Conservation (phyloP, 2,888 invertebrate genomes). For the Drosophila antonietae region DNA sequence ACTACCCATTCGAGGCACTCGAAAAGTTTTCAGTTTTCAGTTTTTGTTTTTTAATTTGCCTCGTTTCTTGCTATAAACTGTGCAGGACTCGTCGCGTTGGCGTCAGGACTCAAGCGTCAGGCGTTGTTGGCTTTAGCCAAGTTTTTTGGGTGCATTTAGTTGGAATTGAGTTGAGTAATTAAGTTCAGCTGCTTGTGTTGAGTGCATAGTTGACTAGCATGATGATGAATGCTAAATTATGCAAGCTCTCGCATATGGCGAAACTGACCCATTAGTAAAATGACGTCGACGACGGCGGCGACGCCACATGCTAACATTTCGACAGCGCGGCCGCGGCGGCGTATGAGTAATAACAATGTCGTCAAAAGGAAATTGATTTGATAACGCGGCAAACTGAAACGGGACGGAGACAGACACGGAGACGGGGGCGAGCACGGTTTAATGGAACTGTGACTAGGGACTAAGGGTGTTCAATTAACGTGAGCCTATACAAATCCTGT, state of each 20-base stretch:
- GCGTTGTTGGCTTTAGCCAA: slow-evolving; percentile 16
- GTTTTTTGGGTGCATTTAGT: slow-evolving; percentile 35
- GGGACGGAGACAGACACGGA: neutral
- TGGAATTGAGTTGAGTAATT: slow-evolving; percentile 54
- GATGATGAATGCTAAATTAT: slow-evolving; percentile 55
- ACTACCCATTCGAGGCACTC: slow-evolving; percentile 49
- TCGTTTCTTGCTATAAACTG: slow-evolving; percentile 10
- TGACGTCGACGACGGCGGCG: slow-evolving; percentile 65
- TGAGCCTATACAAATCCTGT: slow-evolving; percentile 11
- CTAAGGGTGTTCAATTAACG: slow-evolving; percentile 23
- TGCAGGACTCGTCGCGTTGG: slow-evolving; percentile 3
- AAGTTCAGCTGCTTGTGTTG: slow-evolving; percentile 44
- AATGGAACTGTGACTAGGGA: neutral
- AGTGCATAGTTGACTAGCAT: slow-evolving; percentile 42
- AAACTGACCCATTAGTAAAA: slow-evolving; percentile 41
- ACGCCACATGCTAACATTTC: slow-evolving; percentile 71
- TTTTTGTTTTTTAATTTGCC: slow-evolving; percentile 8
- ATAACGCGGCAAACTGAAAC: neutral
- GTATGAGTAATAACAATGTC: slow-evolving; percentile 47
- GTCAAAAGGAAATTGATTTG: slow-evolving; percentile 3
- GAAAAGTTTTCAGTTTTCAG: slow-evolving; percentile 15
- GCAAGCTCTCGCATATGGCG: slow-evolving; percentile 55
- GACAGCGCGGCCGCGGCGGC: slow-evolving; percentile 66
- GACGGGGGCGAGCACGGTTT: neutral
- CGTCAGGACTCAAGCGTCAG: neutral